These are phyloP conservation scores for Sepioteuthis lessoniana DNA, from an alignment of 2,888 invertebrate genomes.

Conservation along the genomic window DNA sequence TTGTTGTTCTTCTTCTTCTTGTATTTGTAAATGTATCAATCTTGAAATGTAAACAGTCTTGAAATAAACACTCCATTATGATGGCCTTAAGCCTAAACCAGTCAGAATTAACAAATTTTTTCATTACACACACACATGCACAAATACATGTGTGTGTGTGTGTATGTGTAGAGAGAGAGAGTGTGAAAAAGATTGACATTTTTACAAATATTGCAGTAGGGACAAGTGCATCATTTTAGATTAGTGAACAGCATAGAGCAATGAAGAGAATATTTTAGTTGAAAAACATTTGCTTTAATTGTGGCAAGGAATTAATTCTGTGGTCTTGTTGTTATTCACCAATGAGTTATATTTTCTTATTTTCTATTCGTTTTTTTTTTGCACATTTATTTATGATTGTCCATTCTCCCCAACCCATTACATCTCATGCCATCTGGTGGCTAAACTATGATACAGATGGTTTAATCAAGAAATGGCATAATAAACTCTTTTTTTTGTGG, in stretches of 20 bases:
- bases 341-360: not conserved
- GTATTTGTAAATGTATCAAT: no score
- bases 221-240: not conserved
- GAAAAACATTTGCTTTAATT: not conserved
- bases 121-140: no score
- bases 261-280: not conserved
- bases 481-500: not conserved
- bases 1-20: no score
- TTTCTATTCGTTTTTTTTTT: not conserved
- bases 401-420: not conserved
- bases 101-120: no score
- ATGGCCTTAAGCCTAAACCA: no score
- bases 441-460: constrained; percentile 12
- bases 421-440: not conserved
- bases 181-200: not conserved
- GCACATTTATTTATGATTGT: not conserved
- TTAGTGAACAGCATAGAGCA: not conserved
- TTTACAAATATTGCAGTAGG: not conserved
- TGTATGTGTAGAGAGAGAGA: not conserved
- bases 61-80: no score
- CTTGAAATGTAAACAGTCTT: no score
- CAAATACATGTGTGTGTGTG: no score
- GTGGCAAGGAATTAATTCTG: not conserved
- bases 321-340: not conserved
- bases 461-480: constrained; percentile 25